A percentile compares a stretch with the other conserved stretches of the same genome.
These are phyloP conservation scores for Nesospiza acunhae DNA, from an alignment of 2,113 vertebrate species.

Conservation along the genomic window DNA sequence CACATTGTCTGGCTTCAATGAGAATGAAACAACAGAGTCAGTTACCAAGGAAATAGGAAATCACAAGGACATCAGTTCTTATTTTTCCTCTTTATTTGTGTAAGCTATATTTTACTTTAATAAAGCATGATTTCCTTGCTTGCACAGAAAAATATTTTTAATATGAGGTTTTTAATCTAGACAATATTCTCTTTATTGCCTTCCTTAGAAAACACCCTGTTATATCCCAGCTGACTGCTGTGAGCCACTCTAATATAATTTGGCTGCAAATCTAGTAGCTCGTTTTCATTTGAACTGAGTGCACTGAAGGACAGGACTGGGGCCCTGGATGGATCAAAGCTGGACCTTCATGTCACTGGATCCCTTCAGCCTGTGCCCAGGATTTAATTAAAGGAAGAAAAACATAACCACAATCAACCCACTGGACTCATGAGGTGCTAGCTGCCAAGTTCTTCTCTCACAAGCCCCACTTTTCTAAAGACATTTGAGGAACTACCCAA, in stretches of 20 bases:
- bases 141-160: constrained; percentile 24
- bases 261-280: constrained; percentile 45
- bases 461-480: not conserved
- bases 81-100: not conserved
- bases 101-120: constrained; percentile 29
- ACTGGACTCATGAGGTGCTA: not conserved
- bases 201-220: constrained; percentile 32
- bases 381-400: constrained; percentile 40
- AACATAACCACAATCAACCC: not conserved
- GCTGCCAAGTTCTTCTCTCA: not conserved
- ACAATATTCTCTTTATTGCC: constrained; percentile 49
- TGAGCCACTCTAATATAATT: constrained; percentile 1
- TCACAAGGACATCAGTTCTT: not conserved
- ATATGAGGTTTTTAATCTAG: constrained; percentile 22
- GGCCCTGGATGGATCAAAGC: constrained; percentile 32
- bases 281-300: constrained; percentile 1
- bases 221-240: constrained; percentile 21
- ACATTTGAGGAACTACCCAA: not conserved
- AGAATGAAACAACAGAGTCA: not conserved
- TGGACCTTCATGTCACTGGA: not conserved
- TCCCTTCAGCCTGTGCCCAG: not conserved
- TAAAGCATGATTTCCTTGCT: constrained; percentile 8
- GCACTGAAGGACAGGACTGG: not conserved
- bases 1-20: not conserved
- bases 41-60: constrained; percentile 15